Base-by-base conservation (phyloP, 2,888 invertebrate genomes). In the Alitta virens region DNA sequence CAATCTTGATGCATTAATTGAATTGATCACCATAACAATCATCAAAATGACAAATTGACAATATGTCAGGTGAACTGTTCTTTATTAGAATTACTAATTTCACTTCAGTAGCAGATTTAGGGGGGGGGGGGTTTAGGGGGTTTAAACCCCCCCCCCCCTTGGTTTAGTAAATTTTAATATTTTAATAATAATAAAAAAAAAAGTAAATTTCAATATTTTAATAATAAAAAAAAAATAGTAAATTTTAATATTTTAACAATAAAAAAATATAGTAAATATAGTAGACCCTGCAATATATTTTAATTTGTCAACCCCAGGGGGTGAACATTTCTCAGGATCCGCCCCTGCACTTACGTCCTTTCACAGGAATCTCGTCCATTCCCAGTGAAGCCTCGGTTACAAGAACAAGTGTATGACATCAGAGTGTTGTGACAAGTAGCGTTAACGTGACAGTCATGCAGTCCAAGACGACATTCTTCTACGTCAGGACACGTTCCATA, bases 401-500 rank as follows among this genome's bases (percentile, higher is more conserved):
- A 96, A 67, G 90, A 89, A 76, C 96, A 96, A 62, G 88, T 90
- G 80, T 89, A 96, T 0, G 93, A 92, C 1, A 92, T 92, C 75
- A 91, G 91, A 0, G 93, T 94, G 78, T 96, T 95, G 58, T 90
- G 90, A 80, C 96, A 97, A 42, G 91, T 89, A 5, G 96, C 95
- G 78, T 95, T 89, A 62, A 88, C 86, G 82, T 95, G 94, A 75
- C 96, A 96, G 77, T 94, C 90, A 76, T 94, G 91, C 25, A 94
- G 84, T 0, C 90, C 90, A 9, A 95, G 86, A 0, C 90, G 89
- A 76, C 96, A 96, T 82, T 96, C 96, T 77, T 96, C 93, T 0
- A 96, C 92, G 80, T 95, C 94, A 0, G 94, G 94, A 63, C 79
- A 80, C 89, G 95, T 0, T 92, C 91, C 91, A 75, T 95, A 96